Evolutionary conservation across 2,888 invertebrate species (phyloP).

Genomic region (Leucophenga montana): DNA sequence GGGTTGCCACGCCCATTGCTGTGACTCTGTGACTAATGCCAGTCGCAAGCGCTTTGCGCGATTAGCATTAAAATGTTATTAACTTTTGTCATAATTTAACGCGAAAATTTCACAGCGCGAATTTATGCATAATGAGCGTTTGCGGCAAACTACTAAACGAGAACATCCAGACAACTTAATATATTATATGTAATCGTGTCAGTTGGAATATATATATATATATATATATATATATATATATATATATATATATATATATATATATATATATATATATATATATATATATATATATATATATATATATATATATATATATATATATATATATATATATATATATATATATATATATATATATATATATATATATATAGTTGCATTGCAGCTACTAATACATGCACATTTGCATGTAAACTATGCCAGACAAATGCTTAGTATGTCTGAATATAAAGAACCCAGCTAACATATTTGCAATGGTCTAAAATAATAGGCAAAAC

Average conservation of each 20-base stretch:
- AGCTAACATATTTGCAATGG: constrained; percentile 38
- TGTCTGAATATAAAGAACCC: constrained; percentile 35
- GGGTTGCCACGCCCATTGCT: constrained; percentile 15
- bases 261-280: background rate
- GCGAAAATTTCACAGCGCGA: constrained; percentile 55
- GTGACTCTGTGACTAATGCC: background rate
- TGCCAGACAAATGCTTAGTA: background rate
- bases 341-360: background rate
- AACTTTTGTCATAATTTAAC: constrained; percentile 67
- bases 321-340: background rate
- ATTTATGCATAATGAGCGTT: constrained; percentile 64
- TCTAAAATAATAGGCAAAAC: no score
- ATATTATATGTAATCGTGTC: constrained; percentile 28
- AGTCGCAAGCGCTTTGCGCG: constrained; percentile 1
- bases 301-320: background rate
- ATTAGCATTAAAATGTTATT: constrained; percentile 66
- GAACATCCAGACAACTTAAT: background rate
- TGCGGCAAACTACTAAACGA: no score
- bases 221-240: background rate
- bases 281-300: background rate
- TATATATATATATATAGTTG: background rate
- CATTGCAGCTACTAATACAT: background rate
- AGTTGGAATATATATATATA: background rate
- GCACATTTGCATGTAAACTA: background rate
- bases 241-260: background rate